Base-by-base conservation (phyloP, 1,140 invertebrate genomes). In the Melipona quadrifasciata region DNA sequence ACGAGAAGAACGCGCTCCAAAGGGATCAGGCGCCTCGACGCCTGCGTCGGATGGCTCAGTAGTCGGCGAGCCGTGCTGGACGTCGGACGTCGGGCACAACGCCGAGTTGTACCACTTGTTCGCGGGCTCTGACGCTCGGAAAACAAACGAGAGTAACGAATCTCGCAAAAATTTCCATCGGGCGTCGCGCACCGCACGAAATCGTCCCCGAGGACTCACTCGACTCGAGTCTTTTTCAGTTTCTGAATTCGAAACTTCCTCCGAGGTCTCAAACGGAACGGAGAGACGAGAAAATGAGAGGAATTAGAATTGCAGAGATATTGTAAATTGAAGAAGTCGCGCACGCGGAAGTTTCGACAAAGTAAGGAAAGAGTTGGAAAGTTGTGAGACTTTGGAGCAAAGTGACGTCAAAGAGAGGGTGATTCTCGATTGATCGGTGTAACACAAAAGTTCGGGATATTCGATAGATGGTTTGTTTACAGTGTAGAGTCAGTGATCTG, bases 1-100 rank as follows among this genome's bases (percentile, higher is more conserved):
- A n/a, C n/a, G n/a, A n/a, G 67, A n/a, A 64, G 82, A 27, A 17
- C 64, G 67, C 67, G 65, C 34, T 47, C 27, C 31, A 55, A 76
- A 61, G 74, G 64, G 31, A 17, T 31, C 61, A 78, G 76, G 75
- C 82, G 86, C 55, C 81, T 47, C 80, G 89, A 87, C 89, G 90
- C 90, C 87, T 84, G 84, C 89, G 90, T 90, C 85, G 74, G 67
- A 12, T 68, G 73, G 73, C 78, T 89, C 88, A 92, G 91, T 92
- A 92, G 76, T 89, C 87, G 87, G 83, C 88, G 88, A 88, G 76
- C 80, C 90, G 90, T 87, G 88, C 24, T 75, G 47, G 21, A 85
- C 79, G 84, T 84, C 87, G 88, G 88, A 90, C 84, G 91, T 83
- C 90, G 86, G 86, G 34, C 76, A 16, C 2, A 84, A 21, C 91